A percentile compares a stretch with the other conserved stretches of the same genome.
Conservation (phyloP, 2,888 invertebrate genomes). For the Poecilus cupreus region DNA sequence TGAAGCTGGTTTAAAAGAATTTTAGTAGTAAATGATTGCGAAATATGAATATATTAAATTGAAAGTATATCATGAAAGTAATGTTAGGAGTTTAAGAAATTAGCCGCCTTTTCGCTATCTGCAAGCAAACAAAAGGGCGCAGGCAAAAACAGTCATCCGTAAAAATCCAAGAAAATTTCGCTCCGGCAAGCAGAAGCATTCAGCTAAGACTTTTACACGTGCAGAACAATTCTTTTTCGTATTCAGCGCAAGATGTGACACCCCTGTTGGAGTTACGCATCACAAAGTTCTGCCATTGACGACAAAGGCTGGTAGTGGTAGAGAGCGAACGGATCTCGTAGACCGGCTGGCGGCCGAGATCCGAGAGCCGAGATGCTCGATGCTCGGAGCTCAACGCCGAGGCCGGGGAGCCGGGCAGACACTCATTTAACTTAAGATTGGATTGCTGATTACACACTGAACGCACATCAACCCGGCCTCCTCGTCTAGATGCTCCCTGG, state of each 20-base stretch:
- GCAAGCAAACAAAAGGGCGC: conserved; percentile 8
- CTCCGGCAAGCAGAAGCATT: conserved; percentile 10
- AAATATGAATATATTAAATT: background rate
- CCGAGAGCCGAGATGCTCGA: too few relatives aligned
- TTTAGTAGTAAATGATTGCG: too few relatives aligned
- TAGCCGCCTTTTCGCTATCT: background rate
- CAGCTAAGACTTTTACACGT: conserved; percentile 47
- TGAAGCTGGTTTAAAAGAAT: too few relatives aligned
- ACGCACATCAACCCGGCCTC: conserved; percentile 55
- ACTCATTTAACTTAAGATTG: conserved; percentile 59
- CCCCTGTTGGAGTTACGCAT: conserved; percentile 51
- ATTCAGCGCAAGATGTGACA: conserved; percentile 55
- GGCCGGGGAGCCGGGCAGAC: conserved; percentile 19
- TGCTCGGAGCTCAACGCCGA: background rate
- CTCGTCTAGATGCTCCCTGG: conserved; percentile 57
- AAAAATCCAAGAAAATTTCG: conserved; percentile 39
- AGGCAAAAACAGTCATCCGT: conserved; percentile 25
- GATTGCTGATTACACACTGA: conserved; percentile 59
- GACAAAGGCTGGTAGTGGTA: conserved; percentile 18
- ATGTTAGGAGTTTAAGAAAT: background rate
- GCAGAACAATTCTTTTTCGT: conserved; percentile 54
- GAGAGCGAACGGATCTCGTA: background rate
- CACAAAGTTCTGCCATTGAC: conserved; percentile 52
- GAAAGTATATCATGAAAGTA: background rate
- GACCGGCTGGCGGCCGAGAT: background rate